Conservation (phyloP, 2,888 invertebrate genomes). For the Rhopalosiphum nymphaeae region DNA sequence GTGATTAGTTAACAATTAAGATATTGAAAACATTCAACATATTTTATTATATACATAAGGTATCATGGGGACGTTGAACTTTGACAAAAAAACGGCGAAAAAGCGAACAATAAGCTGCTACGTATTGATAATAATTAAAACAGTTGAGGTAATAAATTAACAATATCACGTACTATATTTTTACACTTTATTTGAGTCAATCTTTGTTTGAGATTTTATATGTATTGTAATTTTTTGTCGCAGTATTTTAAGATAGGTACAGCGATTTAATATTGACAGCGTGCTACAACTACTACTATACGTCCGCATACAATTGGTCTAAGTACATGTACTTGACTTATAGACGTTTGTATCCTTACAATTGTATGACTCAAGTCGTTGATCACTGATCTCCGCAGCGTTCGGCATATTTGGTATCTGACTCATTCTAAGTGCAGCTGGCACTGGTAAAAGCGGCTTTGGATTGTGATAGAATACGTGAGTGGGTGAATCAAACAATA, state of each 20-base stretch:
- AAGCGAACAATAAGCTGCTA: neutral
- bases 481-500: conserved; percentile 56
- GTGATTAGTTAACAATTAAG: neutral
- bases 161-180: neutral
- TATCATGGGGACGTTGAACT: neutral
- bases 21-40: neutral
- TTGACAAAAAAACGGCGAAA: neutral
- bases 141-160: neutral
- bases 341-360: conserved; percentile 26
- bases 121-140: neutral
- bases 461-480: conserved; percentile 41
- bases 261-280: conserved; percentile 28
- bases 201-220: neutral
- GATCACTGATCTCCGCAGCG: conserved; percentile 48
- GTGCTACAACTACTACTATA: neutral
- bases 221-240: neutral
- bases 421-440: conserved; percentile 31
- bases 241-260: neutral
- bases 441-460: neutral
- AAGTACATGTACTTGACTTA: conserved; percentile 16
- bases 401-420: conserved; percentile 50
- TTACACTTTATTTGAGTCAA: conserved; percentile 9
- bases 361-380: conserved; percentile 39
- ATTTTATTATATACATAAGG: neutral
- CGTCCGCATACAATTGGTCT: conserved; percentile 11